A percentile compares a stretch with the other conserved stretches of the same genome.
Evolutionary conservation across 1,140 invertebrate genomes (phyloP).

Genomic region (Galendromus occidentalis): DNA sequence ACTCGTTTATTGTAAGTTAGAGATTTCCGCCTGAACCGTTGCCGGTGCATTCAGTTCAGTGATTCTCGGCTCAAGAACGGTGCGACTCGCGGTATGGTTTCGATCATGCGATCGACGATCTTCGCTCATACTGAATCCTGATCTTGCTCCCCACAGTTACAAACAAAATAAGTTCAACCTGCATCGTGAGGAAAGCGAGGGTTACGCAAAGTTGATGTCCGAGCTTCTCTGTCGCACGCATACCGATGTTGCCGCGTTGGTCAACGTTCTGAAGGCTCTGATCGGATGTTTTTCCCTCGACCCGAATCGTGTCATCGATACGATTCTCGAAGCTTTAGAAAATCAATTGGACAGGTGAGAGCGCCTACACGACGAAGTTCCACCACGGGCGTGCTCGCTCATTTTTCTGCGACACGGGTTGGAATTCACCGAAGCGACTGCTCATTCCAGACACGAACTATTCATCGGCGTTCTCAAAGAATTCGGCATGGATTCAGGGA

Average conservation of each 20-base stretch:
- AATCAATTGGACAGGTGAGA: conserved; percentile 38
- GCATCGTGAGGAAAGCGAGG: conserved; percentile 94
- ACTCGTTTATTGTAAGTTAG: conserved; percentile 84
- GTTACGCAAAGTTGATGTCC: conserved; percentile 90
- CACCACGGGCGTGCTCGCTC: no score
- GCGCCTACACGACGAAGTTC: no score
- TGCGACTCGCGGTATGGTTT: not conserved
- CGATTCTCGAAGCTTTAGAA: conserved; percentile 91
- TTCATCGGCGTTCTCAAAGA: conserved; percentile 25
- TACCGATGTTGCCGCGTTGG: conserved; percentile 37
- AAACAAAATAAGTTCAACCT: conserved; percentile 98
- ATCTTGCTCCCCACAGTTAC: conserved; percentile 48
- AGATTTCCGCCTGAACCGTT: not conserved
- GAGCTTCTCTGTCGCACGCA: conserved; percentile 73
- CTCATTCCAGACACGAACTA: conserved; percentile 20
- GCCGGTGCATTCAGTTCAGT: conserved; percentile 17
- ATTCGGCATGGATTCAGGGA: conserved; percentile 38
- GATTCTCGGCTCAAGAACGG: not conserved
- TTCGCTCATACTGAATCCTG: not conserved
- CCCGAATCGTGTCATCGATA: conserved; percentile 89
- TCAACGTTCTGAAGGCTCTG: conserved; percentile 72
- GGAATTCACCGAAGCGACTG: no score
- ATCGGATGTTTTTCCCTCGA: conserved; percentile 97
- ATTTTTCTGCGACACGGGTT: no score
- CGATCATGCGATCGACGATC: not conserved